A percentile compares a stretch with the other conserved stretches of the same genome.
Conservation (phyloP, 1,140 invertebrate species). For the Daktulosphaira vitifoliae region DNA sequence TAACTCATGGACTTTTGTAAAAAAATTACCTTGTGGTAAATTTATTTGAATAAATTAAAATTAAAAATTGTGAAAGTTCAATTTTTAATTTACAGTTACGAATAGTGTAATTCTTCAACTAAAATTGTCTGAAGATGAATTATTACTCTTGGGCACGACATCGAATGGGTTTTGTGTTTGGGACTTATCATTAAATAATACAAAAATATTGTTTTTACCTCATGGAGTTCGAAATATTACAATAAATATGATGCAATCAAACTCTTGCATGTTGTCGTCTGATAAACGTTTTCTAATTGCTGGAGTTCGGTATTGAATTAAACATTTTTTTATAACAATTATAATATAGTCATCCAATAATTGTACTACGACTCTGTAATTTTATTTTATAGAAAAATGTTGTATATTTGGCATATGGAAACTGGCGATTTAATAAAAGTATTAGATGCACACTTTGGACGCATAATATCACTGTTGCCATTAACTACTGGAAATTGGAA, state of each 20-base stretch:
- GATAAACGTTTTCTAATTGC: conserved; percentile 87
- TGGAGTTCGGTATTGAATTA: conserved; percentile 62
- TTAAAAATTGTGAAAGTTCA: neutral
- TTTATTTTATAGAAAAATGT: conserved; percentile 77
- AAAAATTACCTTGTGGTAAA: conserved; percentile 6
- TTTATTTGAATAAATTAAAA: neutral
- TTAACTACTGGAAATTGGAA: conserved; percentile 84
- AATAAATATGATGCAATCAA: conserved; percentile 70
- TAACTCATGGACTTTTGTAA: conserved; percentile 41
- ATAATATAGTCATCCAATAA: too few species aligned
- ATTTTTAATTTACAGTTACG: conserved; percentile 7
- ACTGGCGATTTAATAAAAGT: conserved; percentile 75
- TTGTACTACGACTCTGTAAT: too few species aligned
- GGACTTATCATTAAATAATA: conserved; percentile 47
- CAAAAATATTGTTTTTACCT: conserved; percentile 66
- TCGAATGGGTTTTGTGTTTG: conserved; percentile 73
- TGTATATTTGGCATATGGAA: conserved; percentile 87
- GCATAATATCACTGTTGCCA: conserved; percentile 85
- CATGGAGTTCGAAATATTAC: conserved; percentile 88
- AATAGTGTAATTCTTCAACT: conserved; percentile 67
- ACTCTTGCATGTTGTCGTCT: conserved; percentile 83
- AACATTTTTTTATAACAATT: conserved; percentile 19
- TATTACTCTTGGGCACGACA: conserved; percentile 71
- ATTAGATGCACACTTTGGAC: conserved; percentile 91
- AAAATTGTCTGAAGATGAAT: conserved; percentile 70